A percentile compares a stretch with the other conserved stretches of the same genome.
Conservation (phyloP, 2,888 invertebrate genomes). For the Nasonia oneida region DNA sequence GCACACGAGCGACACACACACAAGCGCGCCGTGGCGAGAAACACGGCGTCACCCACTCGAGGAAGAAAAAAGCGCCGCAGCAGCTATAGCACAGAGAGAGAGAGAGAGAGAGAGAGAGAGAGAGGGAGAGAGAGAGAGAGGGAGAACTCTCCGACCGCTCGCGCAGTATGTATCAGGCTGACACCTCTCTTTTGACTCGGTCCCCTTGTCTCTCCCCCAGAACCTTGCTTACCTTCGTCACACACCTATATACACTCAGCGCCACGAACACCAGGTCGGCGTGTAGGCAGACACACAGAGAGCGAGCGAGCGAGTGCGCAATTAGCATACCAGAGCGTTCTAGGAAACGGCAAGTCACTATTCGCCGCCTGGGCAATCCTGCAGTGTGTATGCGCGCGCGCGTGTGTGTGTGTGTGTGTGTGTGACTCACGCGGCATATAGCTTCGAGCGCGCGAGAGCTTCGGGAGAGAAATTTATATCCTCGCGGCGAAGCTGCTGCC, state of each 20-base stretch:
- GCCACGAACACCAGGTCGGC: not conserved
- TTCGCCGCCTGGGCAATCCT: conserved; percentile 16
- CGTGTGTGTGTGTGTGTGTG: no score
- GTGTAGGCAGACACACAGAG: not conserved
- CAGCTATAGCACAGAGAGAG: not conserved
- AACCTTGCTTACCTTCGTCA: conserved; percentile 9
- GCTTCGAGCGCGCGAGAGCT: conserved; percentile 16
- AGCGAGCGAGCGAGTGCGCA: conserved; percentile 14
- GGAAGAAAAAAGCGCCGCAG: not conserved
- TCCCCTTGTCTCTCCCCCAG: not conserved
- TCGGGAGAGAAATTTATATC: conserved; percentile 48
- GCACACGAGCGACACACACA: not conserved
- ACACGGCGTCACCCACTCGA: conserved; percentile 11
- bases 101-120: not conserved
- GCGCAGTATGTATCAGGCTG: conserved; percentile 4
- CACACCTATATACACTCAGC: not conserved
- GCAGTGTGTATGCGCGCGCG: not conserved
- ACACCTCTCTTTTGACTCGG: conserved; percentile 28
- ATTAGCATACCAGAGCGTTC: conserved; percentile 59
- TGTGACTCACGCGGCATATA: conserved; percentile 30
- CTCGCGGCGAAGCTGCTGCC: not conserved
- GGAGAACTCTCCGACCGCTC: not conserved
- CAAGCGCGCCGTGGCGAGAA: not conserved
- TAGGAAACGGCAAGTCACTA: conserved; percentile 53
- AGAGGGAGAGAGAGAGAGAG: not conserved